Conservation (phyloP, 2,797 vertebrate species). For the Vireo griseus region DNA sequence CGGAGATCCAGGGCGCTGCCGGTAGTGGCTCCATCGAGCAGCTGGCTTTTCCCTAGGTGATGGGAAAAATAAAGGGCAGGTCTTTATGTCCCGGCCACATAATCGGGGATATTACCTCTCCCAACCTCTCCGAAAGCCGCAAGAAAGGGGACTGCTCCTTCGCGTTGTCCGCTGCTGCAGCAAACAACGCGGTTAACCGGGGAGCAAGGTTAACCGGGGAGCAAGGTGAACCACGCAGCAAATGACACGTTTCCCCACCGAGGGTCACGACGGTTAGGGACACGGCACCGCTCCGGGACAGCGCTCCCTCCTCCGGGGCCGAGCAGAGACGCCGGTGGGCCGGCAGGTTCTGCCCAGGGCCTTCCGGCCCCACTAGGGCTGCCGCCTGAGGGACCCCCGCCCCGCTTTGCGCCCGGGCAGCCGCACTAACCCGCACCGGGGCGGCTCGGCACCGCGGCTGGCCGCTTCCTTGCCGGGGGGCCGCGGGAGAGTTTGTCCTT, state of each 20-base stretch:
- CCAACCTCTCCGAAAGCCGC: background rate
- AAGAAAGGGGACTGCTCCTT: background rate
- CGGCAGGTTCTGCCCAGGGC: background rate
- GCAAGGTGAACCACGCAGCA: background rate
- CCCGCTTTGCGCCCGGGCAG: background rate
- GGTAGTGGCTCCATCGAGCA: background rate
- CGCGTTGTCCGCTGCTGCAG: background rate
- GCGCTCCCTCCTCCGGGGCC: background rate
- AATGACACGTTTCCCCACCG: background rate
- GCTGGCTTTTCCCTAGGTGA: background rate
- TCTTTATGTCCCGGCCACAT: background rate
- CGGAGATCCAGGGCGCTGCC: background rate
- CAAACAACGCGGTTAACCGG: background rate
- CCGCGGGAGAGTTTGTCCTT: background rate
- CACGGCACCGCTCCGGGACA: background rate
- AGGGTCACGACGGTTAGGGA: background rate
- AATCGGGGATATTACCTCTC: background rate
- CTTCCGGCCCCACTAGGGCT: fast-evolving
- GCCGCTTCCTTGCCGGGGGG: background rate
- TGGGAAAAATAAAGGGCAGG: background rate
- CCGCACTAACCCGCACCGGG: background rate
- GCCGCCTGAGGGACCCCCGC: background rate
- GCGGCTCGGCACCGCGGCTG: background rate
- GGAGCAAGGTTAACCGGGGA: background rate
- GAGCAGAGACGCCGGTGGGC: background rate